Evolutionary conservation across 2,797 vertebrate species (phyloP).

Genomic region (Distichodus sexfasciatus): DNA sequence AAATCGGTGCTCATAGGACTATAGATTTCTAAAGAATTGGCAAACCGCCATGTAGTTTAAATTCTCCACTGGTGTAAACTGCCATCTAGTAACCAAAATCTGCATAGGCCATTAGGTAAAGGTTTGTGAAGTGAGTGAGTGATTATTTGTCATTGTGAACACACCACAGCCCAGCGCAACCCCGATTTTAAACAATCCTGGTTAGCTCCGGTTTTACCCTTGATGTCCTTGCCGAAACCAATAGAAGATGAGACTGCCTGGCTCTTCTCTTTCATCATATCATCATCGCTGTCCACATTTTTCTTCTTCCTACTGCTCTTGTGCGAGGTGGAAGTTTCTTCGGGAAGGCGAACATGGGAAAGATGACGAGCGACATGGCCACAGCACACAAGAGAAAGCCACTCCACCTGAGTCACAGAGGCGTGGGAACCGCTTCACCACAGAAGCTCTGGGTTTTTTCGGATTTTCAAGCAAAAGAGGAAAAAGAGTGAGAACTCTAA

Average conservation of each 20-base stretch:
- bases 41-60: too few species aligned
- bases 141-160: too few species aligned
- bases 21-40: too few species aligned
- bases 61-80: neutral
- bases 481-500: neutral
- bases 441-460: too few species aligned
- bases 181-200: too few species aligned
- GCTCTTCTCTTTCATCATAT: constrained; percentile 89
- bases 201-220: constrained; percentile 78
- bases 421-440: neutral
- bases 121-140: too few species aligned
- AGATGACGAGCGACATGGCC: constrained; percentile 96
- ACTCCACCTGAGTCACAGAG: constrained; percentile 70
- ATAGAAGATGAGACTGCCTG: constrained; percentile 86
- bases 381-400: constrained; percentile 95
- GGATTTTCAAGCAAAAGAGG: too few species aligned
- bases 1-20: too few species aligned
- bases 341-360: constrained; percentile 98
- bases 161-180: too few species aligned
- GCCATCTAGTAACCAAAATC: neutral
- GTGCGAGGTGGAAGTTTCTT: constrained; percentile 94
- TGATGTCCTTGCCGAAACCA: constrained; percentile 92
- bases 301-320: constrained; percentile 89
- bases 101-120: too few species aligned
- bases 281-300: constrained; percentile 82